Evolutionary conservation across 64 coral and sea anemone species (phyloP).

Genomic region (Montipora capricornis): DNA sequence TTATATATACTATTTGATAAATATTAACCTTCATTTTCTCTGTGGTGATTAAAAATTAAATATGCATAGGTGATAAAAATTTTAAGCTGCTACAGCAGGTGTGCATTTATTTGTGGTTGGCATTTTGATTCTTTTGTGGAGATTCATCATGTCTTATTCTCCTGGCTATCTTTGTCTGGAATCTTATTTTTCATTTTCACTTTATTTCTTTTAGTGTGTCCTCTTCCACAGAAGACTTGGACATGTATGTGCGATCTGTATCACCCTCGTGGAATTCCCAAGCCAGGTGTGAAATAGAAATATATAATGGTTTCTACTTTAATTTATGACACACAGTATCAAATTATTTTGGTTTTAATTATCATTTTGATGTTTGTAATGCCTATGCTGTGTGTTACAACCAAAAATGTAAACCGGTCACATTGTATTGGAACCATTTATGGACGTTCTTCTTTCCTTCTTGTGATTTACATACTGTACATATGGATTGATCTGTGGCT

Average conservation of each 20-base stretch:
- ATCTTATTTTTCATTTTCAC: background rate
- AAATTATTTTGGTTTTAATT: background rate
- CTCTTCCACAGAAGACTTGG: constrained; percentile 58
- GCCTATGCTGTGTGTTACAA: background rate
- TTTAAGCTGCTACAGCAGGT: background rate
- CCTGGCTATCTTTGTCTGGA: background rate
- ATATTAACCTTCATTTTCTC: no score
- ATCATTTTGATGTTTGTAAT: background rate
- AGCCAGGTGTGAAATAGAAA: background rate
- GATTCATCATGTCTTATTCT: background rate
- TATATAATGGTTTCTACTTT: background rate
- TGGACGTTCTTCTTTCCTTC: no score
- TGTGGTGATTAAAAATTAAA: no score
- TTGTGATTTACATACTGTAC: no score
- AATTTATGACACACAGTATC: background rate
- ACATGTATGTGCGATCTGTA: constrained; percentile 72
- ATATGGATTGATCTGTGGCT: no score
- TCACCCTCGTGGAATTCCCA: constrained; percentile 65
- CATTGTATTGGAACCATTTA: no score
- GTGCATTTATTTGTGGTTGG: background rate
- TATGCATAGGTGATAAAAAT: background rate
- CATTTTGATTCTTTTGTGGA: background rate
- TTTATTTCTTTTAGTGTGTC: constrained; percentile 26
- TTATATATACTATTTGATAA: no score
- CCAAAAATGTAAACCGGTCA: background rate